A percentile compares a stretch with the other conserved stretches of the same genome.
Evolutionary conservation across 2,888 invertebrate genomes (phyloP).

Genomic region (Parapristionchus giblindavisi): DNA sequence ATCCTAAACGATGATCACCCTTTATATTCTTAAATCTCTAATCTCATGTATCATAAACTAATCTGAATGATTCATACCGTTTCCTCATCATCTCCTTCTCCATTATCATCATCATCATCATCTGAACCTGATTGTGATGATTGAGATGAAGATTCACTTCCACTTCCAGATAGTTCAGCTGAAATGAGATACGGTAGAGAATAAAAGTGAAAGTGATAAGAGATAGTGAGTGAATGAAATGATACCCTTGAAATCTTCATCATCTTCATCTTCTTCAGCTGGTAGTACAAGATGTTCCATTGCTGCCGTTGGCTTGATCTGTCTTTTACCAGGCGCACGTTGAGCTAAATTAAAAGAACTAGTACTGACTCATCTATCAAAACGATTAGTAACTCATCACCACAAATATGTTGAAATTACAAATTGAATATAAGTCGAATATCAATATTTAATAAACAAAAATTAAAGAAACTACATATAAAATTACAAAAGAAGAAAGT

Average conservation of each 20-base stretch:
- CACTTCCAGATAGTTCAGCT: constrained; percentile 29
- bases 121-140: constrained; percentile 32
- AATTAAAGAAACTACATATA: not conserved
- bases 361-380: no score
- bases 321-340: constrained; percentile 66
- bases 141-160: constrained; percentile 16
- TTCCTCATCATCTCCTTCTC: constrained; percentile 45
- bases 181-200: not conserved
- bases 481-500: not conserved
- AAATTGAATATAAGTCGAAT: no score
- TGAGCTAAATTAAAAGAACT: constrained; percentile 45
- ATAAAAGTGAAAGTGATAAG: constrained; percentile 6
- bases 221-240: no score
- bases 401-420: not conserved
- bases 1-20: constrained; percentile 1
- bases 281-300: constrained; percentile 43
- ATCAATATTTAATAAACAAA: not conserved
- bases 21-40: not conserved
- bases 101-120: constrained; percentile 44
- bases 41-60: not conserved
- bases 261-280: constrained; percentile 63
- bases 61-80: not conserved
- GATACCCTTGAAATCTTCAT: constrained; percentile 55
- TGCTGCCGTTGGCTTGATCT: constrained; percentile 64
- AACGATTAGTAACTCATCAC: not conserved